phyloP scores from a whole-genome alignment of 2,888 invertebrate species.

The Keiferia lycopersicella region DNA sequence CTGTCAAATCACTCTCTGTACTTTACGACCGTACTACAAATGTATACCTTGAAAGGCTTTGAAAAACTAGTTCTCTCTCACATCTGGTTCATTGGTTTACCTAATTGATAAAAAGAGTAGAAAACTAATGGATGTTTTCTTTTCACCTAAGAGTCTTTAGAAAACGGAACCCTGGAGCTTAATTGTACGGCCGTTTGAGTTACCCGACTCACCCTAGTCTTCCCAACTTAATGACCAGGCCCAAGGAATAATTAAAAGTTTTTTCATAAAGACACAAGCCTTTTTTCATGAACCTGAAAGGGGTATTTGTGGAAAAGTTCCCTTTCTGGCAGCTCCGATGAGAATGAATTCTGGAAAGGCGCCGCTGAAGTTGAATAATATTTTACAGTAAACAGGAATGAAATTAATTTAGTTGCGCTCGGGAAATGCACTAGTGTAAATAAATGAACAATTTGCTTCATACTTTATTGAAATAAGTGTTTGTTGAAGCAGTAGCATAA shows the following conservation, averaged over 20 bases:
- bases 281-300: constrained; percentile 10
- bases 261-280: constrained; percentile 29
- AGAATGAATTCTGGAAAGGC: neutral
- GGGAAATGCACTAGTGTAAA: neutral
- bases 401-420: constrained; percentile 17
- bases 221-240: constrained; percentile 40
- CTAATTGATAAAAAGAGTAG: neutral
- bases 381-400: constrained; percentile 5
- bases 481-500: neutral
- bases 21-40: too few relatives aligned
- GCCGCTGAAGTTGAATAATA: constrained; percentile 12
- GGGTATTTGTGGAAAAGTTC: constrained; percentile 10
- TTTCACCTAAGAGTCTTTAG: neutral
- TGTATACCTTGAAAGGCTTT: too few relatives aligned
- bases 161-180: neutral
- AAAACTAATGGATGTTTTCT: neutral
- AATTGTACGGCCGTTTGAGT: constrained; percentile 37
- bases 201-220: constrained; percentile 36
- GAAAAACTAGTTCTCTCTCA: too few relatives aligned
- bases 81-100: too few relatives aligned
- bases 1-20: too few relatives aligned
- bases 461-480: neutral
- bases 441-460: neutral
- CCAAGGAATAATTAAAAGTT: constrained; percentile 51
- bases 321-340: neutral